Evolutionary conservation across 2,113 vertebrate species (phyloP), one percentile per base, ranked within the genome.

Genomic region (Eurystomus gularis): DNA sequence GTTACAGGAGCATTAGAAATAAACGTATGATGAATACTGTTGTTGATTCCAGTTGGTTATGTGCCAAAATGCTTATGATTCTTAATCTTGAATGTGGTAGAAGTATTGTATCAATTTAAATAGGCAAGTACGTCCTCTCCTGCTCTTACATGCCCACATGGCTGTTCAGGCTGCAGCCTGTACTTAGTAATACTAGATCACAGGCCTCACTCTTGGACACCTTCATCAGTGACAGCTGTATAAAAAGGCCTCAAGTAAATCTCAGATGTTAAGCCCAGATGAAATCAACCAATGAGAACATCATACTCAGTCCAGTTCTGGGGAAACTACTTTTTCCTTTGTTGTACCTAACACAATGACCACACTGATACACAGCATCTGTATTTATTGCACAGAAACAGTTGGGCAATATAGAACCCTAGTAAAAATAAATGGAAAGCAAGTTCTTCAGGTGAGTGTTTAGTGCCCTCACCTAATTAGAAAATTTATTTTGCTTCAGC

Each of bases 81-180:
- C 28, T 46, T 72, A 23, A 51, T 66, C 54, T 65, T 15, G 9
- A 49, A 26, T 82, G 31, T 49, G 49, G 33, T 71, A 17, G 13
- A 77, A 78, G 16, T 55, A 16, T 64, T 39, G 12, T 49, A 5
- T 61, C 21, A 10, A 10, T 60, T 71, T 42, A 89, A 84, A 58
- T 14, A 8, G 33, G 13, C 23, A 57, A 44, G 10, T 35, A 40
- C 0, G 0, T 51, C 42, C 11, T 54, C 31, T 71, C 51, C 46
- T 49, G 13, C 26, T 55, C 29, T 8, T 26, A 4, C 0, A 3
- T 42, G 26, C 37, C 28, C 17, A 1, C 7, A 16, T 9, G 10
- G 42, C 17, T 35, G 23, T 44, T 60, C 4, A 48, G 21, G 37
- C 51, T 90, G 51, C 31, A 61, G 58, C 26, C 35, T 73, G 40